Evolutionary conservation across 2,888 invertebrate species (phyloP), one percentile per base, ranked within the genome.

Genomic region (Brachyptera putata): DNA sequence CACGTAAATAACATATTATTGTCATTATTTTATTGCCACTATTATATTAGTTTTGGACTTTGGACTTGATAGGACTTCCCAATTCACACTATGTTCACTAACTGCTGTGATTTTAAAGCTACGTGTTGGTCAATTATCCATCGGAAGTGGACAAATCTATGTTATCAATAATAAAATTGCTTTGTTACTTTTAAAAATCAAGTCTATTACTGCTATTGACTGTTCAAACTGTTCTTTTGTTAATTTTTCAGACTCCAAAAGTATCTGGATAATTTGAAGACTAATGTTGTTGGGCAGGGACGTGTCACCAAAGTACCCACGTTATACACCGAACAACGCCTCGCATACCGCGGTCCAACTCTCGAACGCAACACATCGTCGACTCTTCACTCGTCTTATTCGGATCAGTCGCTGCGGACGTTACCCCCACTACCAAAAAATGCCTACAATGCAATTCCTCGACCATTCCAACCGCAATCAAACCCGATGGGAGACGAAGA

Each of bases 261-360:
- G 58, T 83, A 83, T 69, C 75, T 82, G 2, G 76, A 80, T 37
- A 80, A 80, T 64, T 80, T 88, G 67, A 84, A 86, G 66, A 84
- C 83, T 56, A 83, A 86, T 73, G 87, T 84, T 60, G 84, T 85
- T 14, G 89, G 89, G 3, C 86, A 87, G 77, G 89, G 87, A 57
- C 83, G 80, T 70, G 86, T 88, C 11, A 82, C 82, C 2, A 87
- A 72, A 80, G 34, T 53, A 11, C 53, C 53, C 3, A 34, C 34
- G 14, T 22, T 53, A 11, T 53, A 53, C 34, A 13, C 34, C 18
- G 53, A 53, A 21, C 34, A 53, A 18, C 53, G 53, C 3, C 36
- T 16, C 18, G 7, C 18, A n/a, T 53, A 53, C 21, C 34, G 53
- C 13, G 36, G 34, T 9, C 37, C 53, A 5, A 34, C 9, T 13